Evolutionary conservation across 2,113 vertebrate species (phyloP), one percentile per base, ranked within the genome.

Genomic region (Lophochroa leadbeateri): DNA sequence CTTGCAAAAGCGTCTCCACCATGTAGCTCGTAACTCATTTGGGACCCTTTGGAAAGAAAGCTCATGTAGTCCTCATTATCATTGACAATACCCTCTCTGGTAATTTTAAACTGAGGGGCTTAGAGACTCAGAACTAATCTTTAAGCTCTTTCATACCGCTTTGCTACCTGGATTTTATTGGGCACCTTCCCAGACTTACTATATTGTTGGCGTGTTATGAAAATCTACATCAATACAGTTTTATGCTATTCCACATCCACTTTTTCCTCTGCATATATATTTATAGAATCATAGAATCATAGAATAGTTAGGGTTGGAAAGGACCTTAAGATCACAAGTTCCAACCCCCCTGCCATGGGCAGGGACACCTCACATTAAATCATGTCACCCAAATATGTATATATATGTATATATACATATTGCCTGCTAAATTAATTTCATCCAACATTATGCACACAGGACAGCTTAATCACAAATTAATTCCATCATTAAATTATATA

Each of bases 61-160:
- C 23, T 70, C 1, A 0, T 1, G 3, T 24, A 31, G 47, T 39
- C 23, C 20, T 86, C 7, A 1, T 52, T 69, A 23, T 58, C 41
- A 28, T 1, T 67, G 77, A n/a, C 28, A 60, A 83, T 43, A 47
- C 19, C 10, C 28, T 80, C 82, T 44, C 83, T 81, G 39, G 23
- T 57, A 29, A 88, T 53, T 63, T 80, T 52, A 80, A 83, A 63
- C 68, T 47, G 47, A 29, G 29, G 13, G 46, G 7, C 58, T 87
- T 75, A 89, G 50, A 41, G 53, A 71, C 29, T 93, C 69, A 35
- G 17, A 91, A 91, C 55, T 88, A 63, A 50, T 58, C 65, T 79
- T 67, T 68, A 82, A 86, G 18, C 28, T 87, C 55, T 81, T 81
- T 69, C n/a, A 67, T 53, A 86, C 50, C 44, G 14, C 18, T 47